phyloP scores from a whole-genome alignment of 2,888 invertebrate species.

The Ormyrus thymus region DNA sequence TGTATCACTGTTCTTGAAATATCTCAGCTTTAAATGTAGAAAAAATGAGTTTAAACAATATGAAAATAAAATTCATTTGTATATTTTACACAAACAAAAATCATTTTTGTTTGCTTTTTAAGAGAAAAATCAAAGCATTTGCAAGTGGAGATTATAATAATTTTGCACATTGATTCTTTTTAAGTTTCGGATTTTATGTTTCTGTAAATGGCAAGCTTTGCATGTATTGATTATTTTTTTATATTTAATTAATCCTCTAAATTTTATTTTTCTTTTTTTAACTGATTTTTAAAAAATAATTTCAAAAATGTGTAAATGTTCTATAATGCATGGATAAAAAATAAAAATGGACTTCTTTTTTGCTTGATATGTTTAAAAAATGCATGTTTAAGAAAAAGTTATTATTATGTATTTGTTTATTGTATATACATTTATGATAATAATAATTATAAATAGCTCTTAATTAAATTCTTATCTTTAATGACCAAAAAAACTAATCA shows the following conservation, averaged over 20 bases:
- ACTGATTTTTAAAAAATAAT: slow-evolving; percentile 16
- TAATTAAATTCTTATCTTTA: slow-evolving; percentile 19
- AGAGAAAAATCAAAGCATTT: slow-evolving; percentile 28
- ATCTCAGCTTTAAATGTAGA: no score
- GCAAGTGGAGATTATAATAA: slow-evolving; percentile 10
- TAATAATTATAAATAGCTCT: slow-evolving; percentile 16
- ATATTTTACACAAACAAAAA: slow-evolving; percentile 30
- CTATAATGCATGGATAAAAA: slow-evolving; percentile 10
- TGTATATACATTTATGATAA: not conserved
- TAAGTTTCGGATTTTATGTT: slow-evolving; percentile 28
- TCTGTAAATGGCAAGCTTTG: slow-evolving; percentile 33
- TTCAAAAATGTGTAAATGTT: slow-evolving; percentile 1
- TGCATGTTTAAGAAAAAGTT: slow-evolving; percentile 35
- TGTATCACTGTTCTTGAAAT: no score
- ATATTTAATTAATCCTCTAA: slow-evolving; percentile 18
- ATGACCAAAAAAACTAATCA: slow-evolving; percentile 41
- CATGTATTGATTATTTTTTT: slow-evolving; percentile 36
- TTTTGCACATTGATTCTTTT: slow-evolving; percentile 9
- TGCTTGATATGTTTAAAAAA: slow-evolving; percentile 10
- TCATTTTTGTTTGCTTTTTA: slow-evolving; percentile 31
- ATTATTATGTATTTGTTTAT: slow-evolving; percentile 11
- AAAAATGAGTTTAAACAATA: not conserved
- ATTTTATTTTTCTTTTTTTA: slow-evolving; percentile 27
- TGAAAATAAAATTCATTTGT: not conserved
- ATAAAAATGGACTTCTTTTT: slow-evolving; percentile 1